Conservation (phyloP, 2,888 invertebrate genomes). For the Lepidochrysops patricia region DNA sequence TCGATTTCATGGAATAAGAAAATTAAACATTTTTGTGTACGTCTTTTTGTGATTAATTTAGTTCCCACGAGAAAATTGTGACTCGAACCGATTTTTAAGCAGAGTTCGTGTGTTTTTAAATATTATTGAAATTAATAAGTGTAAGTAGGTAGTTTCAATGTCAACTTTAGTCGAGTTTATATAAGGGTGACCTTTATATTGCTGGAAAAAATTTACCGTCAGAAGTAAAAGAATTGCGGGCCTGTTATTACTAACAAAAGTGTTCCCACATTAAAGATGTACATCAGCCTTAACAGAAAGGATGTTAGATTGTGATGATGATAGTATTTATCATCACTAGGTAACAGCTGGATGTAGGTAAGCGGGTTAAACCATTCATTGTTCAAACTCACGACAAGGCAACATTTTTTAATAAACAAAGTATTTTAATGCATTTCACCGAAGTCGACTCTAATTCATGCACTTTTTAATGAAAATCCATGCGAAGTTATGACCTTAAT, state of each 20-base stretch:
- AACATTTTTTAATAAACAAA: slow-evolving; percentile 9
- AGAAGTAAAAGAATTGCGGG: no score
- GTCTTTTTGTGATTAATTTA: no score
- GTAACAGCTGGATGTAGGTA: neutral
- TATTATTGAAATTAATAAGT: no score
- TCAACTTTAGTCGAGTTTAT: no score
- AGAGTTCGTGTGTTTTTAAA: no score
- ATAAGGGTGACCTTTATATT: no score
- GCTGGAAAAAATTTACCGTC: no score
- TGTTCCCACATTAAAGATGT: neutral
- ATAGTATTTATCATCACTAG: neutral
- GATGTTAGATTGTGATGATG: neutral
- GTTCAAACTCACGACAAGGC: slow-evolving; percentile 1
- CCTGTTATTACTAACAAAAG: neutral
- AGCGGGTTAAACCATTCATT: neutral
- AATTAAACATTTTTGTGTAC: neutral
- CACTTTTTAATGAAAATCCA: slow-evolving; percentile 2
- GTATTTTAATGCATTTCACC: neutral
- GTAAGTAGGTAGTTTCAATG: no score
- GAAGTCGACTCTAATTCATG: neutral
- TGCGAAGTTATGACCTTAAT: neutral
- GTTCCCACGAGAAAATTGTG: no score
- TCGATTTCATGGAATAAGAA: neutral
- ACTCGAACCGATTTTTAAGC: no score
- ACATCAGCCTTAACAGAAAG: neutral